Base-by-base conservation (phyloP, 2,113 vertebrate species). In the Chaetops frenatus region DNA sequence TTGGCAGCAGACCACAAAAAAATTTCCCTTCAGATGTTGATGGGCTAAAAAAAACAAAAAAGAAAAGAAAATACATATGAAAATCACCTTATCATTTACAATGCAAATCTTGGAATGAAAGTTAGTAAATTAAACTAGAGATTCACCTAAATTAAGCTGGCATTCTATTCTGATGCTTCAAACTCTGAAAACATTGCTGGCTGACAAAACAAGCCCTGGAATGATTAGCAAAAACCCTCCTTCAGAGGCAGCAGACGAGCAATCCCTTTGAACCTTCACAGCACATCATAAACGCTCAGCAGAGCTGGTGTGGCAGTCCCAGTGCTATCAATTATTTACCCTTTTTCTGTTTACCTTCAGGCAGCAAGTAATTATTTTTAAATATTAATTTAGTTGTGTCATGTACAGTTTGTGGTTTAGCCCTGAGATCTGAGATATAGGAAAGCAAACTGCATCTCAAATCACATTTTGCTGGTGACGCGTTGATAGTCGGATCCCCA, bases 301-400 rank as follows among this genome's bases (percentile, higher is more conserved):
- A 95, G 96, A 92, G 95, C 95, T 93, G 94, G 91, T 62, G 80
- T 94, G 88, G 89, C 86, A 94, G 95, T 97, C 97, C 97, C 97
- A 96, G 70, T 87, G 96, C 97, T 97, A 98, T 98, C 98, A 98
- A 98, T 98, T 98, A 98, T 98, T 98, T 98, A 98, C 97, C 97
- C 97, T 96, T 97, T 98, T 97, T 96, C 97, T 97, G 97, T 98
- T 98, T 98, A 96, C 98, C 98, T 98, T 97, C 95, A 92, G 98
- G 98, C 98, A 97, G 97, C 97, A 97, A 96, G 97, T 98, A 98
- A 98, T 98, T 98, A 98, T 98, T 98, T 98, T 98, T 98, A 99
- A 98, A 98, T 98, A 98, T 99, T 98, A 98, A 99, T 98, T 98
- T 98, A 98, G 95, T 97, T 98, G 98, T 98, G 98, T 98, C 98